Evolutionary conservation across 2,797 vertebrate genomes (phyloP).

Genomic region (Arctocebus calabarensis): DNA sequence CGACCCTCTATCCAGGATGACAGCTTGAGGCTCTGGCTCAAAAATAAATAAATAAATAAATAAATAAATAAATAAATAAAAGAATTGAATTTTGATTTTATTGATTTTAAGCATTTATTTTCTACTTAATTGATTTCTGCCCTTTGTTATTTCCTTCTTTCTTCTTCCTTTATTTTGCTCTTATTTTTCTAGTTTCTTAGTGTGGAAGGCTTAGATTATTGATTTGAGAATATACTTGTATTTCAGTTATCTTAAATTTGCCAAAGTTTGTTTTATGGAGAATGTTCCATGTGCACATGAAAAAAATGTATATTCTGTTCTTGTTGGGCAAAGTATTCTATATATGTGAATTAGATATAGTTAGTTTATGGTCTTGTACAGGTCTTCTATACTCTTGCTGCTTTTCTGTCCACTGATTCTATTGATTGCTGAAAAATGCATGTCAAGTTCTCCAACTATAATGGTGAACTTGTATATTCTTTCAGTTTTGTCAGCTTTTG

Average conservation of each 20-base stretch:
- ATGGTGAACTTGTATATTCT: background rate
- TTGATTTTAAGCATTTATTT: background rate
- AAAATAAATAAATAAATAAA: no score
- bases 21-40: no score
- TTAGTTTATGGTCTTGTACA: background rate
- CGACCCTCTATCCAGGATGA: no score
- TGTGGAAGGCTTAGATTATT: background rate
- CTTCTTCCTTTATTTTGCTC: background rate
- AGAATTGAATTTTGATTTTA: background rate
- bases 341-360: background rate
- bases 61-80: no score
- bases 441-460: background rate
- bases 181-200: background rate
- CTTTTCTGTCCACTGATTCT: background rate
- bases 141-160: background rate
- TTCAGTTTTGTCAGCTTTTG: slow-evolving; percentile 7
- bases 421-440: background rate
- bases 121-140: slow-evolving; percentile 1
- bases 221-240: background rate
- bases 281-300: background rate
- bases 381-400: background rate
- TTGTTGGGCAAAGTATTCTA: background rate
- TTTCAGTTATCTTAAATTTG: background rate
- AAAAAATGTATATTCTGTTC: background rate
- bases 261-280: background rate